phyloP scores from a whole-genome alignment of 2,797 vertebrate species.

The Brachyalestes nurse region DNA sequence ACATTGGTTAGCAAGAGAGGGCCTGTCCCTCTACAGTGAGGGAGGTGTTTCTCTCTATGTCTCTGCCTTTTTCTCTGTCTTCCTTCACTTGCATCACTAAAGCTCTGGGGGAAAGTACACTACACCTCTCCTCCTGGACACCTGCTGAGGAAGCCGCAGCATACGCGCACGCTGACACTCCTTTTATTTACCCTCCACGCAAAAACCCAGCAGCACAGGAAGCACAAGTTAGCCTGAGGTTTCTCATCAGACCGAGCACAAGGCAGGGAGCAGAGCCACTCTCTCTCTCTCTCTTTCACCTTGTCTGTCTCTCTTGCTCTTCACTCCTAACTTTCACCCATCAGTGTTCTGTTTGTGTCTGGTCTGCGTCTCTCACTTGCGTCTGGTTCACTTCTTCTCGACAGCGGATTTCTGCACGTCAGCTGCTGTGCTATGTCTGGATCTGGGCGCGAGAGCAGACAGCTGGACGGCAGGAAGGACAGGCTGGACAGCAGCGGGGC shows the following conservation, averaged over 20 bases:
- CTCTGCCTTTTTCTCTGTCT: conserved; percentile 4
- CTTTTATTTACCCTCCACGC: conserved; percentile 46
- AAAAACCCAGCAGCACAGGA: conserved; percentile 66
- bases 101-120: conserved; percentile 72
- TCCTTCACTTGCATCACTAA: conserved; percentile 24
- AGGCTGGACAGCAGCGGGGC: conserved; percentile 13
- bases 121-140: conserved; percentile 54
- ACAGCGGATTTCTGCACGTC: background rate
- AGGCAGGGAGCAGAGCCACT: conserved; percentile 60
- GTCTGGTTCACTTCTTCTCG: background rate
- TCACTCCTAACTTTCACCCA: conserved; percentile 9
- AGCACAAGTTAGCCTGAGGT: conserved; percentile 59
- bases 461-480: background rate
- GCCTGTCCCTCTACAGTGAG: background rate
- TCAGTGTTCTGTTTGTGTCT: background rate
- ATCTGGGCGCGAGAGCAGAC: conserved; percentile 40
- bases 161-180: conserved; percentile 44
- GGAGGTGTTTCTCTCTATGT: conserved; percentile 1
- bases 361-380: background rate
- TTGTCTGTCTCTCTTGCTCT: conserved; percentile 47
- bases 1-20: background rate
- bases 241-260: conserved; percentile 62
- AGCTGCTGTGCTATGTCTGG: conserved; percentile 62
- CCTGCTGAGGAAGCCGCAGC: conserved; percentile 53
- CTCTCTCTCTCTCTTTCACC: conserved; percentile 26